These are phyloP conservation scores for Barnardius zonarius DNA, from an alignment of 2,113 vertebrate species.

Conservation along the genomic window DNA sequence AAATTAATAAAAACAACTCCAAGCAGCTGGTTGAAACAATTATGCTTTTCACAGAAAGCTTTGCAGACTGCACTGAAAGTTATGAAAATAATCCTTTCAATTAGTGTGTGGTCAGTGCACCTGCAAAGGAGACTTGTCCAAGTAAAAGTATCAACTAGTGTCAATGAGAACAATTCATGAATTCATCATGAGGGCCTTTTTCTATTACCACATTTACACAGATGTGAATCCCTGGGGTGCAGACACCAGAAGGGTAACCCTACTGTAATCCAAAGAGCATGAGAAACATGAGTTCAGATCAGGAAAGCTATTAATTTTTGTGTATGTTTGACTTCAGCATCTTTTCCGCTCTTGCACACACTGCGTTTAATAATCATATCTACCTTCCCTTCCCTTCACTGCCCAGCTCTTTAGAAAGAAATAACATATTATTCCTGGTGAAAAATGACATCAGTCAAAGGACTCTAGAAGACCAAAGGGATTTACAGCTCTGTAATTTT, in stretches of 20 bases:
- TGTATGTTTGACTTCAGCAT: conserved; percentile 60
- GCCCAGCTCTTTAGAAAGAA: conserved; percentile 24
- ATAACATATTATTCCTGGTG: conserved; percentile 25
- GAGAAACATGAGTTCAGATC: conserved; percentile 76
- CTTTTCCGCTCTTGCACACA: conserved; percentile 39
- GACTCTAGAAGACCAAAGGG: conserved; percentile 35
- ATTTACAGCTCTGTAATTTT: conserved; percentile 64
- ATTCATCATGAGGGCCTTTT: conserved; percentile 76
- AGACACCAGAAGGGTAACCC: conserved; percentile 73
- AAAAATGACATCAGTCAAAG: conserved; percentile 62
- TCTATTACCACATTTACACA: conserved; percentile 76
- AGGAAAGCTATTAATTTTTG: conserved; percentile 73
- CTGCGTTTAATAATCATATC: conserved; percentile 56
- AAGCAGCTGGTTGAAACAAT: conserved; percentile 82
- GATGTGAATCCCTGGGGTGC: conserved; percentile 80
- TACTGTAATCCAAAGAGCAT: conserved; percentile 74
- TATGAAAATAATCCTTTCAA: conserved; percentile 87
- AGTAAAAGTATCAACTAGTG: conserved; percentile 73
- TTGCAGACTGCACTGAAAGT: conserved; percentile 80
- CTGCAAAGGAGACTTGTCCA: conserved; percentile 80
- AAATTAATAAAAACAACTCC: conserved; percentile 78
- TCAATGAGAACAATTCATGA: conserved; percentile 79
- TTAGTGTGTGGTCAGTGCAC: conserved; percentile 86
- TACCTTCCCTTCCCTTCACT: background rate
- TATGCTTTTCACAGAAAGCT: conserved; percentile 75